These are phyloP conservation scores for Dendrocincla tyrannina DNA, from an alignment of 2,797 vertebrate species.

Conservation along the genomic window DNA sequence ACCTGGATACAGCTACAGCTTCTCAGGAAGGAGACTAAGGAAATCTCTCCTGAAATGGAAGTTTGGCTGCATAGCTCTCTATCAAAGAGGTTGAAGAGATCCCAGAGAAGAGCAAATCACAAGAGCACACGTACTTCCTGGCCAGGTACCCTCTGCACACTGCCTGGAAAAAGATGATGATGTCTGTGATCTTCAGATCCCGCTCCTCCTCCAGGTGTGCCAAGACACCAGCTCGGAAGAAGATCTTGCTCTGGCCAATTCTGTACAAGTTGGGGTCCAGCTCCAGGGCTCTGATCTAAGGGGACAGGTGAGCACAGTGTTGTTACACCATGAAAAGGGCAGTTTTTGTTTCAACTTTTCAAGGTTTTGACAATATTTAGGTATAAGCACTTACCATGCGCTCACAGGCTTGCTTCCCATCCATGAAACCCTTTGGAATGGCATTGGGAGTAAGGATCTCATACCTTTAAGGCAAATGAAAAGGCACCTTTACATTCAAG, in stretches of 20 bases:
- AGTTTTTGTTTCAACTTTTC: background rate
- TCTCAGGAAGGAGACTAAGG: background rate
- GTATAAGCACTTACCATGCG: slow-evolving; percentile 85
- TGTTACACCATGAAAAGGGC: background rate
- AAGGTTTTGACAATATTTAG: background rate
- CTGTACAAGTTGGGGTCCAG: slow-evolving; percentile 94
- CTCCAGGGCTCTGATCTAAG: slow-evolving; percentile 91
- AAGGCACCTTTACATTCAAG: background rate
- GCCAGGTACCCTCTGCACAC: slow-evolving; percentile 95
- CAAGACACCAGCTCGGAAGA: slow-evolving; percentile 95
- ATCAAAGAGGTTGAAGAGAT: background rate
- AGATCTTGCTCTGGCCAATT: slow-evolving; percentile 98
- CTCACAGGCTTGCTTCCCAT: slow-evolving; percentile 97
- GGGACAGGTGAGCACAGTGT: background rate
- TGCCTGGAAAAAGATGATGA: slow-evolving; percentile 97
- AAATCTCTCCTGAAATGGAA: background rate
- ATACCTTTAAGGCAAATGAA: slow-evolving; percentile 81
- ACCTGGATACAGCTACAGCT: background rate
- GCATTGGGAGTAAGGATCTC: slow-evolving; percentile 97
- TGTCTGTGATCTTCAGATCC: slow-evolving; percentile 96
- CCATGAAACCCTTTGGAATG: slow-evolving; percentile 99
- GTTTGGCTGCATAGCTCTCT: background rate
- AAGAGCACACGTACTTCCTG: slow-evolving; percentile 84
- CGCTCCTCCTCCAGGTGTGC: slow-evolving; percentile 96
- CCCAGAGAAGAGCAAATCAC: rapidly evolving